A percentile compares a stretch with the other conserved stretches of the same genome.
phyloP scores from a whole-genome alignment of 2,888 invertebrate genomes.

The Chromoteleia sp. region DNA sequence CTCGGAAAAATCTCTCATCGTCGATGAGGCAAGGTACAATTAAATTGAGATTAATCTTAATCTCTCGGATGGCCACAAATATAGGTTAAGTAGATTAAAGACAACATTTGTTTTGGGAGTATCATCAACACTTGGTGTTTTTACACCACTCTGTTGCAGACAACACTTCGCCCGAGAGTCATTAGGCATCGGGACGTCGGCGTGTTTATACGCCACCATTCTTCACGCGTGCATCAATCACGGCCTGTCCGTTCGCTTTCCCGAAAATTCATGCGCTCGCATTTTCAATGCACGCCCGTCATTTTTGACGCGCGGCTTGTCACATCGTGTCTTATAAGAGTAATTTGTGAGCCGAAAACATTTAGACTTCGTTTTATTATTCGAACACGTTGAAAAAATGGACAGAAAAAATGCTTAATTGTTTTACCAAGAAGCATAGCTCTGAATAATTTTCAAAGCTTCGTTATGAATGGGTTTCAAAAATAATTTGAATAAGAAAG shows the following conservation, averaged over 20 bases:
- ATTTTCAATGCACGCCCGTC: conserved; percentile 50
- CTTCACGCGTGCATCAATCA: conserved; percentile 83
- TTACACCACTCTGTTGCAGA: conserved; percentile 59
- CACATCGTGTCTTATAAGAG: conserved; percentile 48
- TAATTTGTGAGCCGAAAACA: conserved; percentile 50
- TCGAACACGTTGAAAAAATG: background rate
- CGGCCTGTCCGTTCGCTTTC: conserved; percentile 76
- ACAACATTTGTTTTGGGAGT: conserved; percentile 51
- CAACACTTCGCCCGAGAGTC: conserved; percentile 73
- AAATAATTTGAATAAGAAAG: too few relatives aligned
- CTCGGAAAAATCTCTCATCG: conserved; percentile 7
- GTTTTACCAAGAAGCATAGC: too few relatives aligned
- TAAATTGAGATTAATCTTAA: conserved; percentile 57
- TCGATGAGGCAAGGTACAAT: conserved; percentile 18
- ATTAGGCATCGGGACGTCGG: conserved; percentile 81
- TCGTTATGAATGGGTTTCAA: too few relatives aligned
- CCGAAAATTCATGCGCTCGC: conserved; percentile 56
- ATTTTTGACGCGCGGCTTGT: conserved; percentile 60
- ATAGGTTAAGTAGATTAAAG: conserved; percentile 53
- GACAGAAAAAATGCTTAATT: conserved; percentile 7
- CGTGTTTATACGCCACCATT: conserved; percentile 83
- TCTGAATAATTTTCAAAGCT: too few relatives aligned
- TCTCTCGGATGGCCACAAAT: conserved; percentile 34
- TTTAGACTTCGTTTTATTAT: conserved; percentile 21
- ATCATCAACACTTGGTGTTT: conserved; percentile 62